phyloP scores from a whole-genome alignment of 2,797 vertebrate genomes.

The Acridotheres tristis region DNA sequence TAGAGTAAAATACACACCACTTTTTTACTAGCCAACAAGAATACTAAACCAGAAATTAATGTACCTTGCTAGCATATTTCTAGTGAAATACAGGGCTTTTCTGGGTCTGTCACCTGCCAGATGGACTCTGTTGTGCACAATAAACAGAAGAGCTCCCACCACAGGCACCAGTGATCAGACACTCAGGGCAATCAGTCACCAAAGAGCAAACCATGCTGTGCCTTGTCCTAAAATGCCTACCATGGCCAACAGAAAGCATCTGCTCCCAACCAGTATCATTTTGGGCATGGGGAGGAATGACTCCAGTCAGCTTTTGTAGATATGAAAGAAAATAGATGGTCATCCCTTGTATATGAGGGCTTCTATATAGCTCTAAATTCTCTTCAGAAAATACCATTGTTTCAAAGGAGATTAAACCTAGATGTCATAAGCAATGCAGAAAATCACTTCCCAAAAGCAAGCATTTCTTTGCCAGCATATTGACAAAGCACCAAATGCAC shows the following conservation, averaged over 20 bases:
- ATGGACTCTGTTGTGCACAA: not conserved
- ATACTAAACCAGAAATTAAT: not conserved
- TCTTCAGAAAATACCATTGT: not conserved
- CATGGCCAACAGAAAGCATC: not conserved
- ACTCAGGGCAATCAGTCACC: not conserved
- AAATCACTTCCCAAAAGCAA: not conserved
- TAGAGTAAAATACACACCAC: not conserved
- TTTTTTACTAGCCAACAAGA: not conserved
- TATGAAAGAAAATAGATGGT: not conserved
- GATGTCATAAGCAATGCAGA: not conserved
- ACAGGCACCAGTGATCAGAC: not conserved
- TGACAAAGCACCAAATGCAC: not conserved
- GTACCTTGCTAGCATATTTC: not conserved
- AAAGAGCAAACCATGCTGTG: not conserved
- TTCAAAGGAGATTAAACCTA: not conserved
- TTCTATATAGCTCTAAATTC: not conserved
- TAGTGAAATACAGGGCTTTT: not conserved
- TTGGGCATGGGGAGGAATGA: not conserved
- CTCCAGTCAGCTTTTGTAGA: not conserved
- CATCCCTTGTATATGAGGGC: not conserved
- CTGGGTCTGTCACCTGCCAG: not conserved
- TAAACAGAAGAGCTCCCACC: not conserved
- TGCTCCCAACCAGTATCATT: not conserved
- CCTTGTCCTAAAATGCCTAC: not conserved
- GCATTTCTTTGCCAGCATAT: not conserved